phyloP scores from a whole-genome alignment of 2,797 vertebrate genomes.

The Scyliorhinus canicula region DNA sequence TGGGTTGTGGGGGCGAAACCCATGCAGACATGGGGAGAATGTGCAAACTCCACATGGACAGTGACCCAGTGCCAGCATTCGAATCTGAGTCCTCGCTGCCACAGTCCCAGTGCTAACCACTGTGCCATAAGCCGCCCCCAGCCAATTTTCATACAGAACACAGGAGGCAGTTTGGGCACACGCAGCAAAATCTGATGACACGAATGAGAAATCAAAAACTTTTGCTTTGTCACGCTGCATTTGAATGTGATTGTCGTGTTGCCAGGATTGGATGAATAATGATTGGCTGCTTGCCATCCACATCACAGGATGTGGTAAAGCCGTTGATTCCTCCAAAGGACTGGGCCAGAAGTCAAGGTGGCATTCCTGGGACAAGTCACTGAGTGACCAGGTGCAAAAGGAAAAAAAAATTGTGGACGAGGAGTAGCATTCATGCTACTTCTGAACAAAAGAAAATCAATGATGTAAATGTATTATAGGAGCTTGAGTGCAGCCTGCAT shows the following conservation, averaged over 20 bases:
- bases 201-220: neutral
- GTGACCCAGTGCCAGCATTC: no score
- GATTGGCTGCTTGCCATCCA: neutral
- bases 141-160: neutral
- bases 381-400: no score
- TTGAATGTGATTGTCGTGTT: neutral
- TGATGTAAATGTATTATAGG: neutral
- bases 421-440: neutral
- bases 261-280: neutral
- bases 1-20: no score
- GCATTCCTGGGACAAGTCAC: neutral
- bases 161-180: neutral
- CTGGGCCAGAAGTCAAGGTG: neutral
- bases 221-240: neutral
- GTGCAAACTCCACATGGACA: no score
- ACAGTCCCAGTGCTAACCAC: no score
- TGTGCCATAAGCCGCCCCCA: no score
- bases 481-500: neutral
- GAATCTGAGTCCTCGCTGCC: no score
- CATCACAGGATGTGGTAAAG: neutral
- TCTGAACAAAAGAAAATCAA: neutral
- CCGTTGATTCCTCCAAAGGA: neutral
- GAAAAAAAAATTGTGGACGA: neutral
- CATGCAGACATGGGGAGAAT: no score
- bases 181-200: neutral